A percentile compares a stretch with the other conserved stretches of the same genome.
These are phyloP conservation scores for Ciconia boyciana DNA, from an alignment of 2,113 vertebrate species.

Conservation along the genomic window DNA sequence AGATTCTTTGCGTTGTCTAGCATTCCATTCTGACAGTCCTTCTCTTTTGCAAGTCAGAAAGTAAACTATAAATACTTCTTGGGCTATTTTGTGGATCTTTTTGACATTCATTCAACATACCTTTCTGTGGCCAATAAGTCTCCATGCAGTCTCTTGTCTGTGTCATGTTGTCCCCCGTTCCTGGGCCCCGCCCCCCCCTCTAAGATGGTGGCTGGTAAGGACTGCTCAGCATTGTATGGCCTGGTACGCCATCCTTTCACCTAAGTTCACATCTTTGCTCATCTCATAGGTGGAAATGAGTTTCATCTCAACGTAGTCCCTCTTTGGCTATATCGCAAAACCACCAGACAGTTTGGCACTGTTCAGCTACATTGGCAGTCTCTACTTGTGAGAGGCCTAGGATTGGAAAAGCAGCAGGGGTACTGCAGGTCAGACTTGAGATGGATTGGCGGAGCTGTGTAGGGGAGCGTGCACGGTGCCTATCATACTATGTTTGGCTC, in stretches of 20 bases:
- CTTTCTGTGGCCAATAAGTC: background rate
- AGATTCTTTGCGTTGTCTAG: conserved; percentile 45
- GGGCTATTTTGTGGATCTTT: background rate
- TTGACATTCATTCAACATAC: background rate
- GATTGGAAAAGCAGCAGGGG: conserved; percentile 25
- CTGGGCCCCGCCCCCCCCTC: too few relatives aligned
- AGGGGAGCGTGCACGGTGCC: background rate
- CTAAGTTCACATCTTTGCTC: background rate
- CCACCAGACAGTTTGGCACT: conserved; percentile 62
- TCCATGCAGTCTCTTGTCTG: background rate
- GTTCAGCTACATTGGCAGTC: conserved; percentile 13
- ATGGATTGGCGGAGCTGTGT: background rate
- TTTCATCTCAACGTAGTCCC: conserved; percentile 28
- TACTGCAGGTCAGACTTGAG: conserved; percentile 21
- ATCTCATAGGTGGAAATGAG: background rate
- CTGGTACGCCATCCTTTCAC: background rate
- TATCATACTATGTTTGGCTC: conserved; percentile 43
- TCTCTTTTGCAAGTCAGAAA: conserved; percentile 3
- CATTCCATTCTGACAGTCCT: conserved; percentile 42
- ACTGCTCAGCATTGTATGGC: background rate
- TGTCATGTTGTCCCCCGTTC: too few relatives aligned
- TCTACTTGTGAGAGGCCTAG: conserved; percentile 11
- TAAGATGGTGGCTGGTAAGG: background rate
- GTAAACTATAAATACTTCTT: conserved; percentile 5
- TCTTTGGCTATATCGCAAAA: conserved; percentile 32